phyloP scores from a whole-genome alignment of 1,140 invertebrate species.

The Ceratosolen solmsi region DNA sequence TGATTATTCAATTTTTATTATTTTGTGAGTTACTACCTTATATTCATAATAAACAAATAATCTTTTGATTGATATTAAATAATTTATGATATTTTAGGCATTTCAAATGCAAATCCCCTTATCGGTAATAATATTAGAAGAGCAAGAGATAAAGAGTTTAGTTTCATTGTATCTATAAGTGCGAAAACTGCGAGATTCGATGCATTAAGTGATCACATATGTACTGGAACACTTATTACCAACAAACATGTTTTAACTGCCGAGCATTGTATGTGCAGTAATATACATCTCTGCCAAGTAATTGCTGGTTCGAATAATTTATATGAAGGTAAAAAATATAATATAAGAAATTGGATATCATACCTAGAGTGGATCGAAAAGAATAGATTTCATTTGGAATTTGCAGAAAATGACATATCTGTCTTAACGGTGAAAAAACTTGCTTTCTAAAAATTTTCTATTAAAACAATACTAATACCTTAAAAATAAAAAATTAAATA shows the following conservation, averaged over 20 bases:
- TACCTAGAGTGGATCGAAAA: background rate
- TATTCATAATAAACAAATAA: background rate
- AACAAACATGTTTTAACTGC: background rate
- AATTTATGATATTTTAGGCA: background rate
- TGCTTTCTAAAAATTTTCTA: too few relatives aligned
- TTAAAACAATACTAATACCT: too few relatives aligned
- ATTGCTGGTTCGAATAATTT: background rate
- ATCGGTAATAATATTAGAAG: background rate
- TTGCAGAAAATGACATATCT: background rate
- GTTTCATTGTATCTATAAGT: constrained; percentile 9
- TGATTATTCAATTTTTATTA: constrained; percentile 3
- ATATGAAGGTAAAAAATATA: background rate
- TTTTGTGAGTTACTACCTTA: background rate
- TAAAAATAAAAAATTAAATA: too few relatives aligned
- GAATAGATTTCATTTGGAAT: background rate
- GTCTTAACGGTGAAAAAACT: background rate
- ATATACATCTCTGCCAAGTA: background rate
- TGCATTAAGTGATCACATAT: background rate
- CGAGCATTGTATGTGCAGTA: background rate
- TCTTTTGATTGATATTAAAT: background rate
- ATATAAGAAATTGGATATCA: background rate
- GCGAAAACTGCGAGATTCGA: background rate
- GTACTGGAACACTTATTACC: constrained; percentile 1
- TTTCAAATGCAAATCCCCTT: background rate
- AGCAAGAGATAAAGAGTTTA: background rate